Evolutionary conservation across 2,113 vertebrate species (phyloP), one percentile per base, ranked within the genome.

Genomic region (Oostethus manadensis): DNA sequence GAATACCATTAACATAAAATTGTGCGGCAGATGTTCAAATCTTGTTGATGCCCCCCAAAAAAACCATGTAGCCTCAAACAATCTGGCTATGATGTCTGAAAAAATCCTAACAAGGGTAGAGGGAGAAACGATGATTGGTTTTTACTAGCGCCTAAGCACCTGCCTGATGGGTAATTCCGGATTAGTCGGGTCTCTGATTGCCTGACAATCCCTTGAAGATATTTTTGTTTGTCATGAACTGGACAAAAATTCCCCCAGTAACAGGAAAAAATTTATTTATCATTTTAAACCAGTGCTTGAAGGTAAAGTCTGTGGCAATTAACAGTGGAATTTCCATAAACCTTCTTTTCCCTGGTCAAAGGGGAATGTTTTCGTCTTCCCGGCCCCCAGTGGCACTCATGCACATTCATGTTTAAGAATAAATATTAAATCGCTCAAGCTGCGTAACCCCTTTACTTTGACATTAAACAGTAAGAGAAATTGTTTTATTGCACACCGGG

Each of bases 111-210:
- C 46, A 60, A 77, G 75, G 46, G 18, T 45, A 45, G 62, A 71
- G 51, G 59, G 58, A 68, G 56, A 50, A 46, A 2, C 49, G 53
- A 74, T 63, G 67, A 74, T 58, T 66, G 68, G 60, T 42, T 56
- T 71, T 48, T 40, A 22, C 47, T 56, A 47, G 51, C 15, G 23
- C 60, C 64, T 40, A 51, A 82, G 48, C 65, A 77, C 59, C 68
- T 74, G 63, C 64, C 74, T 80, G 74, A 75, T 77, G 74, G 71
- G 58, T 80, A 69, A 82, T 83, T 76, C 84, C 77, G 69, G 76
- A 79, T 75, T 77, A 73, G 66, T 58, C 58, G 65, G 57, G 57
- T 61, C 62, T 70, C 66, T 73, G 58, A 80, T 82, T 77, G 66
- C 60, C 29, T 59, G 47, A 62, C 54, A 74, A 66, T 66, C 62